phyloP scores from a whole-genome alignment of 1,140 invertebrate species.

The Drosophila pandora region DNA sequence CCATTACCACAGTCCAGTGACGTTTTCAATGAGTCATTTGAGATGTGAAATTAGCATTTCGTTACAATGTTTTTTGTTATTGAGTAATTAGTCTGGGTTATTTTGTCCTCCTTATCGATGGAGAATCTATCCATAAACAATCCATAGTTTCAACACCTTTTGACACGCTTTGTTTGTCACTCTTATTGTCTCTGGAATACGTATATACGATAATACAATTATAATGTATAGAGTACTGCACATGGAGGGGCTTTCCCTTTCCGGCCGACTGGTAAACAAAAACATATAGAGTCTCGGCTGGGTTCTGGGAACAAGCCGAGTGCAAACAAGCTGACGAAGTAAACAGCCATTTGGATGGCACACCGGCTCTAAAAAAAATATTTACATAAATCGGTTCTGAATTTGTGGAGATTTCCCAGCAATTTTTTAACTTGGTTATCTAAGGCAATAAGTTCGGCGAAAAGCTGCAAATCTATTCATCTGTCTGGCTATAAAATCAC shows the following conservation, averaged over 20 bases:
- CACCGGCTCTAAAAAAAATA: conserved; percentile 10
- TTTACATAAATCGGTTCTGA: conserved; percentile 19
- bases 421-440: neutral
- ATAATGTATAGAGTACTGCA: conserved; percentile 1
- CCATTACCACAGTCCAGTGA: neutral
- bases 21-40: neutral
- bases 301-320: conserved; percentile 2
- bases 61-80: neutral
- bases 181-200: conserved; percentile 5
- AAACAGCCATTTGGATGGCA: conserved; percentile 10
- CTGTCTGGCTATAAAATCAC: conserved; percentile 5
- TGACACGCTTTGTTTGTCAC: conserved; percentile 9
- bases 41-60: neutral
- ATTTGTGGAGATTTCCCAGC: conserved; percentile 40
- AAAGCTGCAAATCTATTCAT: conserved; percentile 13
- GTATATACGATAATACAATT: neutral
- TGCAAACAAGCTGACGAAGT: conserved; percentile 15
- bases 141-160: conserved; percentile 11
- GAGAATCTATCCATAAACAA: conserved; percentile 4
- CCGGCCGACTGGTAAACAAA: neutral
- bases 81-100: conserved; percentile 12
- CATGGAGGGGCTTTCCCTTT: conserved; percentile 25
- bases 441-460: conserved; percentile 7
- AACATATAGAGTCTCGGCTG: neutral
- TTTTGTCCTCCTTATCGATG: conserved; percentile 5